These are phyloP conservation scores for Scalopus aquaticus DNA, from an alignment of 2,113 vertebrate species.

Conservation along the genomic window DNA sequence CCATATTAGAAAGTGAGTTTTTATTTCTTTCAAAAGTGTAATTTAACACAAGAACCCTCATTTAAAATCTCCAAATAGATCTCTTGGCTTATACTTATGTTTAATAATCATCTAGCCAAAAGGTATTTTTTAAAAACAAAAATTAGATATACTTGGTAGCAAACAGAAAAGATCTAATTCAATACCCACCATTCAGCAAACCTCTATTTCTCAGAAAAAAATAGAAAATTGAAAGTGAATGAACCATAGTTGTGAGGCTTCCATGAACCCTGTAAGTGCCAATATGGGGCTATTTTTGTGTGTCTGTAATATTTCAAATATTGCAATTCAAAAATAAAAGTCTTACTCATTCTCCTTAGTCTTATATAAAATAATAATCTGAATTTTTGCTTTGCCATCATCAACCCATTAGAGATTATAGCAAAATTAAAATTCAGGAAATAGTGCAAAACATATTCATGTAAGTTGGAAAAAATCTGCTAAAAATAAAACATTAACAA, in stretches of 20 bases:
- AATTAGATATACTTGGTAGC: neutral
- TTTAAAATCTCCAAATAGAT: neutral
- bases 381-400: neutral
- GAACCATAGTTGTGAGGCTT: conserved; percentile 45
- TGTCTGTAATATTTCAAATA: conserved; percentile 37
- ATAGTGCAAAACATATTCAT: neutral
- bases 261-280: neutral
- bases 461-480: neutral
- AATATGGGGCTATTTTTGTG: neutral
- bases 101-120: conserved; percentile 2
- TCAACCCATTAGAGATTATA: conserved; percentile 14
- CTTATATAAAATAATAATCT: conserved; percentile 30
- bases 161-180: conserved; percentile 16
- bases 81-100: neutral
- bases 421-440: neutral
- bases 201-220: conserved; percentile 36
- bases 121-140: conserved; percentile 23
- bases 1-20: neutral
- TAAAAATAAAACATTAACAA: conserved; percentile 20
- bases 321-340: conserved; percentile 34
- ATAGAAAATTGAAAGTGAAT: conserved; percentile 44
- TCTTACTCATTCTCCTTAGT: neutral
- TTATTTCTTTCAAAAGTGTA: neutral
- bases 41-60: neutral
- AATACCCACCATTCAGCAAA: neutral